phyloP scores from a whole-genome alignment of 2,113 vertebrate species.

The Sitta europaea region DNA sequence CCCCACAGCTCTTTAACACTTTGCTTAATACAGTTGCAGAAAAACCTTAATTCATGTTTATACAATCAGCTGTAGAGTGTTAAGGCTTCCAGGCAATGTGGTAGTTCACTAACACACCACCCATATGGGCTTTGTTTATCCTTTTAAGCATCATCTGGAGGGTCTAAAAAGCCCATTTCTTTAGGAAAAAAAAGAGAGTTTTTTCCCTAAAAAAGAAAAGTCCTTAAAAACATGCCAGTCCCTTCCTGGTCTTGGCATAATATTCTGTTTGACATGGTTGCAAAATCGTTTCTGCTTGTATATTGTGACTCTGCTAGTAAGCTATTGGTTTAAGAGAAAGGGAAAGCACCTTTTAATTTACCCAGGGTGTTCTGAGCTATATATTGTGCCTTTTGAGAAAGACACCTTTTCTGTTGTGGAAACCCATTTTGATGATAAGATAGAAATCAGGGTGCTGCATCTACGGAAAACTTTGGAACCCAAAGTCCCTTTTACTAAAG shows the following conservation, averaged over 20 bases:
- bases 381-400: not conserved
- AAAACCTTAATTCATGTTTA: constrained; percentile 57
- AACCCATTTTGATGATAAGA: not conserved
- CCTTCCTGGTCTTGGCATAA: not conserved
- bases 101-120: not conserved
- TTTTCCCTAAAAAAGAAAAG: not conserved
- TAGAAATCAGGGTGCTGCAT: not conserved
- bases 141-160: not conserved
- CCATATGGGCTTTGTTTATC: not conserved
- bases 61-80: constrained; percentile 7
- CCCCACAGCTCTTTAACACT: constrained; percentile 46
- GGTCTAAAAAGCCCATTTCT: not conserved
- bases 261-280: not conserved
- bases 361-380: not conserved
- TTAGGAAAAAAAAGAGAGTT: not conserved
- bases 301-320: not conserved
- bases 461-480: not conserved
- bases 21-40: constrained; percentile 44
- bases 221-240: not conserved
- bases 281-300: not conserved
- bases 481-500: not conserved
- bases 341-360: not conserved
- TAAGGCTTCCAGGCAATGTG: not conserved
- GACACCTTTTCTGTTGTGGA: not conserved
- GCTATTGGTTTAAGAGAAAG: not conserved